Base-by-base conservation (phyloP, 2,113 vertebrate species). In the Galemys pyrenaicus region DNA sequence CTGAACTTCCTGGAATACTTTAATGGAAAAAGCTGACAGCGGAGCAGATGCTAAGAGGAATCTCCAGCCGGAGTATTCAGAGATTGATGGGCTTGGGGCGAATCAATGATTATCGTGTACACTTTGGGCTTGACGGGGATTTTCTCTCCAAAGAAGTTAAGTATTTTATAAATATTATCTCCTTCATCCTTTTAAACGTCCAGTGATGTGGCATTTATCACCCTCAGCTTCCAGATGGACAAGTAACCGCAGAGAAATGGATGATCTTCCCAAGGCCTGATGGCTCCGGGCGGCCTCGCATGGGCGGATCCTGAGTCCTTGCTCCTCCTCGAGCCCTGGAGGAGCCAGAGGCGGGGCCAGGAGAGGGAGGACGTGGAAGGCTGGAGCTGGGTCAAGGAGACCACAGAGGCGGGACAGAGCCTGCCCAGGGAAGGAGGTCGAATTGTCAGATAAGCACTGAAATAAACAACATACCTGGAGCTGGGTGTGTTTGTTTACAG, bases 131-230 rank as follows among this genome's bases (percentile, higher is more conserved):
- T 91, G 93, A 89, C 37, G 1, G 60, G 91, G 93, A 90, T 89
- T 85, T 95, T 95, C 94, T 80, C 93, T 90, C 94, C 70, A 92
- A 90, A 93, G 92, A 92, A 90, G 89, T 94, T 94, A 92, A 96
- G 96, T 87, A 92, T 93, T 95, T 95, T 93, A 96, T 97, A 96
- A 96, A 97, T 95, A 97, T 94, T 92, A 87, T 96, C 95, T 92
- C 92, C 96, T 95, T 94, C 92, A 92, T 96, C 95, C 92, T 84
- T 94, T 94, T 74, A 92, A 93, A 88, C 95, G 93, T 96, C 97
- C 97, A 89, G 80, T 51, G 87, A 94, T 93, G 89, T 95, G 93
- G 92, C 89, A 64, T 96, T 96, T 96, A 93, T 87, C 78, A 84
- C 80, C 87, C 71, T 74, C 89, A 41, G 93, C 87, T 95, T 97